These are phyloP conservation scores for Metaphire vulgaris DNA, from an alignment of 1,140 invertebrate genomes.

Conservation along the genomic window DNA sequence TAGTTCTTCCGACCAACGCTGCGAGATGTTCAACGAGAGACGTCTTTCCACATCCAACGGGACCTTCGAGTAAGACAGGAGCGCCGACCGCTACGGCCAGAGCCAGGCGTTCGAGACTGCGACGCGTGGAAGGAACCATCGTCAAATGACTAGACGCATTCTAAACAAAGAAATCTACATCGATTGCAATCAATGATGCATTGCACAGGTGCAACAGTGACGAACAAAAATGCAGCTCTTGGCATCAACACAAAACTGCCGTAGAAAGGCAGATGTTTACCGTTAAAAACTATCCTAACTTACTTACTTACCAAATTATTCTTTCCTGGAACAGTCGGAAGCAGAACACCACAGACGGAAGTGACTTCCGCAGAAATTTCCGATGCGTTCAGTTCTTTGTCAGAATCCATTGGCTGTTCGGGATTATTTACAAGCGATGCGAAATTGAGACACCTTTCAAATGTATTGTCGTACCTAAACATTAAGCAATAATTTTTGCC, in stretches of 20 bases:
- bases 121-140: constrained; percentile 41
- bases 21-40: constrained; percentile 81
- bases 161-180: too few species aligned
- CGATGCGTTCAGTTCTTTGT: constrained; percentile 15
- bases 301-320: neutral
- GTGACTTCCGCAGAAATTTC: constrained; percentile 33
- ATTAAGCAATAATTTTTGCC: too few species aligned
- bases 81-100: constrained; percentile 41
- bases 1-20: constrained; percentile 62
- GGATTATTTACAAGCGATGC: too few species aligned
- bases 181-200: too few species aligned
- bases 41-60: constrained; percentile 92
- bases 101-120: constrained; percentile 42
- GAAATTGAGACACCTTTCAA: too few species aligned
- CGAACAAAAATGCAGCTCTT: too few species aligned
- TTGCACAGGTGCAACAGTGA: too few species aligned
- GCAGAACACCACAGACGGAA: constrained; percentile 31
- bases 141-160: constrained; percentile 34
- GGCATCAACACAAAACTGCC: constrained; percentile 10
- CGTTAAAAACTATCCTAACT: neutral
- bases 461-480: too few species aligned
- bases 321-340: constrained; percentile 8
- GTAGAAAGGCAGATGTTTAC: neutral
- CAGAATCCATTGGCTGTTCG: too few species aligned
- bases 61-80: constrained; percentile 77